phyloP scores from a whole-genome alignment of 2,888 invertebrate genomes.

The Dicranocentrus wangi region DNA sequence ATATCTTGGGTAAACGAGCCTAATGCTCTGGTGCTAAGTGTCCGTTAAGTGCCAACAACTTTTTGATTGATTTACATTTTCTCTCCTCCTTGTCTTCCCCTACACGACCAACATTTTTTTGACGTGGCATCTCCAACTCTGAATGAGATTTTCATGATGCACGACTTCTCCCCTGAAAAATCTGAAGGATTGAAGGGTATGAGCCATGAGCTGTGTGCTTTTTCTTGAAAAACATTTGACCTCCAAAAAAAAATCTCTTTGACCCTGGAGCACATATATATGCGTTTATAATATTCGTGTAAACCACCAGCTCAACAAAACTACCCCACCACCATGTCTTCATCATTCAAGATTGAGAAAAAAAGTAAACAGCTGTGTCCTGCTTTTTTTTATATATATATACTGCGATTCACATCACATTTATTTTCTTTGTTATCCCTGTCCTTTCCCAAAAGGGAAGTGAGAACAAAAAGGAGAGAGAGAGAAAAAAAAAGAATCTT shows the following conservation, averaged over 20 bases:
- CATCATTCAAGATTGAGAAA: constrained; percentile 22
- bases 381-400: constrained; percentile 11
- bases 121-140: not conserved
- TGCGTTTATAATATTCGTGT: not conserved
- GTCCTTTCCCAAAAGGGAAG: constrained; percentile 38
- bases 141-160: constrained; percentile 39
- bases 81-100: not conserved
- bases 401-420: not conserved
- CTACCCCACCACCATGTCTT: constrained; percentile 26
- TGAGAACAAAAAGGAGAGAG: constrained; percentile 23
- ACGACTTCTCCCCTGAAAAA: constrained; percentile 13
- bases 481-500: constrained; percentile 7
- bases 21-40: constrained; percentile 44
- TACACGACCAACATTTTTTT: not conserved
- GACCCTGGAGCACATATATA: constrained; percentile 30
- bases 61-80: constrained; percentile 60
- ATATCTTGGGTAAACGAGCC: constrained; percentile 22
- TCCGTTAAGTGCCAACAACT: constrained; percentile 49
- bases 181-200: constrained; percentile 21
- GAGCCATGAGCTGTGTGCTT: constrained; percentile 14
- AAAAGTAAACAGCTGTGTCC: constrained; percentile 42
- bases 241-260: constrained; percentile 48
- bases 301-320: not conserved
- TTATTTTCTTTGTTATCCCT: constrained; percentile 26
- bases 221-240: constrained; percentile 43